Evolutionary conservation across 2,888 invertebrate species (phyloP), one percentile per base, ranked within the genome.

Genomic region (Amiota minor): DNA sequence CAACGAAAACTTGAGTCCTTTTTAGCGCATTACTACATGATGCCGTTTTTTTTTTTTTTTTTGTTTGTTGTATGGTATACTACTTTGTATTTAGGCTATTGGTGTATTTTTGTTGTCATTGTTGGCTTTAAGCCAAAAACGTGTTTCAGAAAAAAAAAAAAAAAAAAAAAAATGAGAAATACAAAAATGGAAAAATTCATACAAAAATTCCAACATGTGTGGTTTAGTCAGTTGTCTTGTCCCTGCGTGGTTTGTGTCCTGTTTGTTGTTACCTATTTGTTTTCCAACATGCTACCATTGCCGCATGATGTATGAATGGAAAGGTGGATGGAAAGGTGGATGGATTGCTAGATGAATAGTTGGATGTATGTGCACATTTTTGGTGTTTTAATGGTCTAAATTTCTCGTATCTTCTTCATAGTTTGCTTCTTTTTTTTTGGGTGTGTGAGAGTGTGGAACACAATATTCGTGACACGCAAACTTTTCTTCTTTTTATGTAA

Each of bases 111-210:
- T 35, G 35, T 35, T 35, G 35, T 35, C 35, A 35, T 35, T 35
- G 35, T 61, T 61, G 61, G 61, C 61, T 61, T 61, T 16, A 61
- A 61, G 61, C 61, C 61, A 61, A 61, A 9, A 20, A 61, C 23
- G 18, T 61, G 10, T 61, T 12, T 35, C 35, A 23, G 35, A 35
- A 35, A 35, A 35, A 35, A 35, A 4, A 8, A 1, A 35, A 35
- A 35, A 35, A 35, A 35, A 35, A 4, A 8, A 1, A 35, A 35
- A 35, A 35, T 6, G 35, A 35, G 6, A 35, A 35, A 35, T 23
- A 23, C 3, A 23, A 23, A 23, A 23, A 23, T 23, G 35, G 6
- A 35, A 59, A 59, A n/a, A 59, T 59, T 59, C 18, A 59, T 35
- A 35, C 35, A 18, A 59, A 59, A 59, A 59, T 59, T 59, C 18